These are phyloP conservation scores for Saguinus midas DNA, from an alignment of 2,113 vertebrate species.

Conservation along the genomic window DNA sequence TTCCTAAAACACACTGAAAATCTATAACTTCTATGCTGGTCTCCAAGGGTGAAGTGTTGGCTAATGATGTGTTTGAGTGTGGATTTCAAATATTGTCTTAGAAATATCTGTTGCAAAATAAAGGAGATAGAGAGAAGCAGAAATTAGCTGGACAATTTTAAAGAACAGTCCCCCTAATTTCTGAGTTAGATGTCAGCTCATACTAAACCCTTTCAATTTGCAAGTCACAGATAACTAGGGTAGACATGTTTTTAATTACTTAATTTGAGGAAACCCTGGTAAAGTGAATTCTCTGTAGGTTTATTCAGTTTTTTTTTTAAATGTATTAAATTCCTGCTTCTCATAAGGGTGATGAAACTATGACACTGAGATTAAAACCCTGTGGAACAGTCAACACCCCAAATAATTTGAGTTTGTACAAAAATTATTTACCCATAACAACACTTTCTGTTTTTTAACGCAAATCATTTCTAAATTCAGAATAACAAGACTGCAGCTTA, in stretches of 20 bases:
- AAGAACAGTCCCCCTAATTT: constrained; percentile 11
- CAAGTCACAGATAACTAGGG: neutral
- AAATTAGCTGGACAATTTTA: neutral
- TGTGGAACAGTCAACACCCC: neutral
- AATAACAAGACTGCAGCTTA: neutral
- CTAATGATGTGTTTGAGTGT: constrained; percentile 61
- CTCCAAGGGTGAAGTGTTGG: constrained; percentile 57
- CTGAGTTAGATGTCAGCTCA: neutral
- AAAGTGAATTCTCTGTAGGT: neutral
- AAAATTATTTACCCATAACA: neutral
- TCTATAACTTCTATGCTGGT: constrained; percentile 35
- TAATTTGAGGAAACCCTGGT: neutral
- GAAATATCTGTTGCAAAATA: neutral
- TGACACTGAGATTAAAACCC: neutral
- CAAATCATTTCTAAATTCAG: neutral
- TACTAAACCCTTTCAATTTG: neutral
- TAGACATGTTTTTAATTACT: neutral
- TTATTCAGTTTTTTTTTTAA: neutral
- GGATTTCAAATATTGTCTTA: constrained; percentile 58
- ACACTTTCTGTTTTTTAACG: neutral
- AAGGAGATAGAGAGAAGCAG: neutral
- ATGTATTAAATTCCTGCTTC: neutral
- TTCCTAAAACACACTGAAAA: constrained; percentile 27
- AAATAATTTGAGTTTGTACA: neutral
- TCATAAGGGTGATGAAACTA: neutral